Conservation (phyloP, 2,797 vertebrate genomes). For the Silurus lanzhouensis region DNA sequence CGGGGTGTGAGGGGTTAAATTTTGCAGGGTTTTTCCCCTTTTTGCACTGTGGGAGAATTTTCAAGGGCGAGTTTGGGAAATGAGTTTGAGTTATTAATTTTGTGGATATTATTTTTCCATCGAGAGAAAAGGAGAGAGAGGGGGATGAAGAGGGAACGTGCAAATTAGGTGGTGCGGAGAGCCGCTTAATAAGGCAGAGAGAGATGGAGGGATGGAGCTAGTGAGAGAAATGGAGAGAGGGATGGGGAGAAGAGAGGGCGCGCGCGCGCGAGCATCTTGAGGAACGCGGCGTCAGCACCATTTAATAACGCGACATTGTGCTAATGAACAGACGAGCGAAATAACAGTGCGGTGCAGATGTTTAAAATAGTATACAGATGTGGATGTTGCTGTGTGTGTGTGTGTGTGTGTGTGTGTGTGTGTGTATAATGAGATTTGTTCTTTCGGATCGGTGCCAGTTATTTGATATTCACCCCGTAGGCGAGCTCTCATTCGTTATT, state of each 20-base stretch:
- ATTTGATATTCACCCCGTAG: conserved; percentile 1
- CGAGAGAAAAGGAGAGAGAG: not conserved
- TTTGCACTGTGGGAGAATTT: conserved; percentile 57
- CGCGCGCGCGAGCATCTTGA: not conserved
- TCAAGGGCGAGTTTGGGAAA: conserved; percentile 7
- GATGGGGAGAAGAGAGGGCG: too few species aligned
- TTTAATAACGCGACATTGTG: not conserved
- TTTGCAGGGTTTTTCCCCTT: conserved; percentile 70
- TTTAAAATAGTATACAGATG: too few species aligned
- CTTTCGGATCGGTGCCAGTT: not conserved
- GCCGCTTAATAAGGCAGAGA: conserved; percentile 2
- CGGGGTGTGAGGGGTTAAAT: conserved; percentile 77
- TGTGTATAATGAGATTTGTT: too few species aligned
- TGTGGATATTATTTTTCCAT: not conserved
- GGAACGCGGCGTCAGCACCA: conserved; percentile 22
- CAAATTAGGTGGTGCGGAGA: not conserved
- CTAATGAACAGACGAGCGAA: not conserved
- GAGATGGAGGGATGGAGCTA: too few species aligned
- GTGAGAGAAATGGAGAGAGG: too few species aligned
- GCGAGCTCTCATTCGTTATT: conserved; percentile 2
- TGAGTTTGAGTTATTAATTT: not conserved
- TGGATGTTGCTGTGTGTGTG: too few species aligned
- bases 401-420: too few species aligned
- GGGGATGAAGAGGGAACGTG: not conserved
- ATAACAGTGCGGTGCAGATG: not conserved